Percentiles rank a stretch among this genome's conserved stretches.
phyloP scores from a whole-genome alignment of 2,113 vertebrate species.

The Peromyscus californicus region DNA sequence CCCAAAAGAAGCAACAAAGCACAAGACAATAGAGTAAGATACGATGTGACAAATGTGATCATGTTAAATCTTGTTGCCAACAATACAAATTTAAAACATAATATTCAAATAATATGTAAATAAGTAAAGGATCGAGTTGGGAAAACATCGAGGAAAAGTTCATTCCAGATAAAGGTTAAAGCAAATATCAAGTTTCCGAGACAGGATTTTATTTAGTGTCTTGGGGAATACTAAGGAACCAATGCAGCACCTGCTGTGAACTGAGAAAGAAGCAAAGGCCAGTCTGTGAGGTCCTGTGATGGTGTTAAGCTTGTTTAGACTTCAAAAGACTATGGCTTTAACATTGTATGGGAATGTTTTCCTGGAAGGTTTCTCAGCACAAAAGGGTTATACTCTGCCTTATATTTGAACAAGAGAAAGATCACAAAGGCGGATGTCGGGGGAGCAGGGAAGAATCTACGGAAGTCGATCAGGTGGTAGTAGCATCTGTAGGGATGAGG shows the following conservation, averaged over 20 bases:
- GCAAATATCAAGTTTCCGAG: not conserved
- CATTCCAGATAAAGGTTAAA: constrained; percentile 11
- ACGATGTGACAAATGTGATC: not conserved
- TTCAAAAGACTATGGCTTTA: not conserved
- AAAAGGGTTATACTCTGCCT: not conserved
- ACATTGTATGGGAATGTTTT: not conserved
- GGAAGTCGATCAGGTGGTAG: not conserved
- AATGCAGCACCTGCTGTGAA: not conserved
- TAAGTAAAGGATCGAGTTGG: not conserved
- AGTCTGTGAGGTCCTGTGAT: rapidly evolving
- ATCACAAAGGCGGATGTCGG: not conserved
- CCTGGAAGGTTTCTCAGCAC: not conserved
- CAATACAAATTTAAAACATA: not conserved
- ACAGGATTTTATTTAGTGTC: not conserved
- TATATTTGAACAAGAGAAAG: not conserved
- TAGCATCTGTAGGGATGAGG: not conserved
- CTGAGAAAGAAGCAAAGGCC: not conserved
- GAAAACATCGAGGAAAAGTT: not conserved
- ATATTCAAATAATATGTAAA: not conserved
- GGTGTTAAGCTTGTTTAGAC: not conserved
- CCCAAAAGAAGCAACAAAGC: not conserved
- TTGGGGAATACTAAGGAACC: not conserved
- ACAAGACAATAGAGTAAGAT: not conserved
- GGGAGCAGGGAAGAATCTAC: not conserved
- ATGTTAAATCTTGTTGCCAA: not conserved